Conservation (phyloP, 1,140 invertebrate genomes). For the Ericerus pela region DNA sequence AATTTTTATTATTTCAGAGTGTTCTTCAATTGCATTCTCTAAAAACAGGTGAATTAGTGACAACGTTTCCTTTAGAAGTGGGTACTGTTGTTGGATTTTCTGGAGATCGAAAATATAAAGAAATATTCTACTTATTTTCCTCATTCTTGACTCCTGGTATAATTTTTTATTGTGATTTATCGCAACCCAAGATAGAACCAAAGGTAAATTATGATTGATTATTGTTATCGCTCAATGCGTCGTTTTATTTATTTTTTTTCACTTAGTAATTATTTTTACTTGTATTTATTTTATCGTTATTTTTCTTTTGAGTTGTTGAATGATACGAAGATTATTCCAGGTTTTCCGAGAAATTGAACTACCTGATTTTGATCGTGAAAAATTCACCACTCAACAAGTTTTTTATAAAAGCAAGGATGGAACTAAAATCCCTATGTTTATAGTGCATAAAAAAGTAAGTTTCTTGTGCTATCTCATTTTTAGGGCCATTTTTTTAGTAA, state of each 20-base stretch:
- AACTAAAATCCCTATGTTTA: slow-evolving; percentile 94
- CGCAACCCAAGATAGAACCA: slow-evolving; percentile 42
- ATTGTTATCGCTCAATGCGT: no score
- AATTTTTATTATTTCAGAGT: slow-evolving; percentile 43
- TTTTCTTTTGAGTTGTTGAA: no score
- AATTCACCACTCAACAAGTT: slow-evolving; percentile 49
- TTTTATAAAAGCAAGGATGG: slow-evolving; percentile 93
- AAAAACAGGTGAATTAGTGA: slow-evolving; percentile 51
- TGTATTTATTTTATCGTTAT: no score
- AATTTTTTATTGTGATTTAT: slow-evolving; percentile 77
- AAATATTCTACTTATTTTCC: slow-evolving; percentile 87
- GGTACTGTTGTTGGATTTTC: slow-evolving; percentile 73
- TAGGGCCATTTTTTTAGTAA: slow-evolving; percentile 16
- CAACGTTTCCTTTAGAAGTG: slow-evolving; percentile 63
- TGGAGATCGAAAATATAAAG: slow-evolving; percentile 66
- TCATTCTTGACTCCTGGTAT: slow-evolving; percentile 85
- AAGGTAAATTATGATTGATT: no score
- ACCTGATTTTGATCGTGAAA: slow-evolving; percentile 60
- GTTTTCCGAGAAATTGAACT: slow-evolving; percentile 71
- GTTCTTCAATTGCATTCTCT: slow-evolving; percentile 68
- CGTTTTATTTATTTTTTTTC: no score
- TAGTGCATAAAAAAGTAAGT: slow-evolving; percentile 65
- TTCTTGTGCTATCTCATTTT: slow-evolving; percentile 9
- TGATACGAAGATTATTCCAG: slow-evolving; percentile 32
- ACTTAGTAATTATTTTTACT: no score